A percentile compares a stretch with the other conserved stretches of the same genome.
Conservation (phyloP, 2,113 vertebrate species). For the Clarias macrocephalus region DNA sequence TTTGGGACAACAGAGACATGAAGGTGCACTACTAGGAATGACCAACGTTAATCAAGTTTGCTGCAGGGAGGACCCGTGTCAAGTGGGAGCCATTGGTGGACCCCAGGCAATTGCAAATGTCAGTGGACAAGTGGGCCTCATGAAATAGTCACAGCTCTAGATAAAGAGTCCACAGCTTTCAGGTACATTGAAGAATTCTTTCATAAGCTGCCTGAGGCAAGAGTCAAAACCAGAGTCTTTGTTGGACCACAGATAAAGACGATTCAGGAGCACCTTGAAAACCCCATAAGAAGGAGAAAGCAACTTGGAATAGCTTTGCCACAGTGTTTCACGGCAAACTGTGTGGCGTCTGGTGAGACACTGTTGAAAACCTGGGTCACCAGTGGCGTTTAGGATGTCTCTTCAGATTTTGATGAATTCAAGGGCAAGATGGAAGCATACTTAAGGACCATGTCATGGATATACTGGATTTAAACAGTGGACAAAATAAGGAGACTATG, state of each 20-base stretch:
- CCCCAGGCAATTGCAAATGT: not conserved
- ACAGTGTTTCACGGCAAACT: not conserved
- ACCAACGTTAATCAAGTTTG: not conserved
- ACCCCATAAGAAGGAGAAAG: not conserved
- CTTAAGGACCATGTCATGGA: no score
- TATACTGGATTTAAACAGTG: conserved; percentile 4
- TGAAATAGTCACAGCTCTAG: not conserved
- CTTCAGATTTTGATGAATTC: not conserved
- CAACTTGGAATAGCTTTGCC: not conserved
- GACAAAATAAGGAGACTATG: not conserved
- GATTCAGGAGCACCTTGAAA: not conserved
- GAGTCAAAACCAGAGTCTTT: not conserved
- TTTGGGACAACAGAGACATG: not conserved
- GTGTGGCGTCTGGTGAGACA: not conserved
- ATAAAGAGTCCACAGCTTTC: not conserved
- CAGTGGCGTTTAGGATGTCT: not conserved
- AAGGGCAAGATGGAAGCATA: not conserved
- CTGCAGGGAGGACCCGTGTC: not conserved
- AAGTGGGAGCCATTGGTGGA: not conserved
- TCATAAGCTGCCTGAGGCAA: not conserved
- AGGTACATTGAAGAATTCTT: not conserved
- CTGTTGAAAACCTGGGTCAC: not conserved
- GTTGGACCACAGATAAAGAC: not conserved
- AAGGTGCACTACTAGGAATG: not conserved
- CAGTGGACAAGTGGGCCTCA: not conserved